phyloP scores from a whole-genome alignment of 2,888 invertebrate species.

The Acrobasis consociella region DNA sequence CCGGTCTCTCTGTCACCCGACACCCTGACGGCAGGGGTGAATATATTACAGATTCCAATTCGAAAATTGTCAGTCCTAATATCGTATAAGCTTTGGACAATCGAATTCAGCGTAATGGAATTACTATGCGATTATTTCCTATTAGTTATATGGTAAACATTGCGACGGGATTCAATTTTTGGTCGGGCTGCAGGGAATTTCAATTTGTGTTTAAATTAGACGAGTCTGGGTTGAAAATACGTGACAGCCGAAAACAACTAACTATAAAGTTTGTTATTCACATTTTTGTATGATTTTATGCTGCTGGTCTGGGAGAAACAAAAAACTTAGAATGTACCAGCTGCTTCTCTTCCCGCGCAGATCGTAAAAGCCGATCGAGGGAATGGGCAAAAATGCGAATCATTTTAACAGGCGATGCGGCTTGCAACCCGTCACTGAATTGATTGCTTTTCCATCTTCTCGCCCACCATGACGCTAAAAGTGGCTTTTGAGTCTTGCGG shows the following conservation, averaged over 20 bases:
- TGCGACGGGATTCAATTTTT: constrained; percentile 23
- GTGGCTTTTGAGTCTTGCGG: too few species aligned
- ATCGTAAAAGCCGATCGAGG: too few species aligned
- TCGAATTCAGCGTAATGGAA: constrained; percentile 66
- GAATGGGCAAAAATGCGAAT: too few species aligned
- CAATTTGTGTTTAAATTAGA: constrained; percentile 13
- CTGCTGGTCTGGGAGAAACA: too few species aligned
- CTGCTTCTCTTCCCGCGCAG: too few species aligned
- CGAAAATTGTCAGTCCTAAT: constrained; percentile 77
- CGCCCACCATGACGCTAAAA: too few species aligned
- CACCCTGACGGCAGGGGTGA: constrained; percentile 61
- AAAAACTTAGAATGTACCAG: too few species aligned
- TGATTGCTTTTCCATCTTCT: too few species aligned
- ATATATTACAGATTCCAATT: constrained; percentile 76
- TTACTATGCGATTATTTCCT: constrained; percentile 71
- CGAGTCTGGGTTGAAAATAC: constrained; percentile 3
- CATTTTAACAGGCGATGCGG: too few species aligned
- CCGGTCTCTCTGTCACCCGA: constrained; percentile 36
- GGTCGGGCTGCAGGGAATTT: constrained; percentile 8
- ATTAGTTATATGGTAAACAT: constrained; percentile 71
- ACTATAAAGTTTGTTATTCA: too few species aligned
- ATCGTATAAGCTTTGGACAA: constrained; percentile 62
- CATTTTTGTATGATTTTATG: too few species aligned
- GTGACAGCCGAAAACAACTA: neutral
- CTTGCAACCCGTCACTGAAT: too few species aligned